These are phyloP conservation scores for Magallana ariakensis DNA, from an alignment of 1,140 invertebrate genomes.

Conservation along the genomic window DNA sequence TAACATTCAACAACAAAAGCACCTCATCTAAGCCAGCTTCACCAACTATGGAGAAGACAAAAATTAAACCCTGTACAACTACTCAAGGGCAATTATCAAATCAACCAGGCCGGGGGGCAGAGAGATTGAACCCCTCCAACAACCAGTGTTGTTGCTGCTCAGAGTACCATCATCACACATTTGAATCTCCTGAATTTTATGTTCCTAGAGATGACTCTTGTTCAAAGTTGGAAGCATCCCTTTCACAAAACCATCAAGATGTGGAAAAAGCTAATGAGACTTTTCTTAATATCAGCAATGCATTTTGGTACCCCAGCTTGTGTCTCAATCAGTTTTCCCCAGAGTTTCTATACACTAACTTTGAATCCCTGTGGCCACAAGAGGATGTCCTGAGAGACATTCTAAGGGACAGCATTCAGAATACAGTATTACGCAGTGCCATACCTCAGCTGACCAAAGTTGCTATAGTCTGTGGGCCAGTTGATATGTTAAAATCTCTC, in stretches of 20 bases:
- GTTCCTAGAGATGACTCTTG: not conserved
- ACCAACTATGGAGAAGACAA: not conserved
- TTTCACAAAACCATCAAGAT: constrained; percentile 40
- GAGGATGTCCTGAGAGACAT: constrained; percentile 55
- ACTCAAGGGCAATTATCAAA: not conserved
- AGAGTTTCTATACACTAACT: constrained; percentile 60
- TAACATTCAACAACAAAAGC: not conserved
- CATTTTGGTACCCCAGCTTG: constrained; percentile 68
- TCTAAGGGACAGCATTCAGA: constrained; percentile 61
- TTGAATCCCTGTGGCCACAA: constrained; percentile 65
- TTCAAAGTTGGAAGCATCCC: constrained; percentile 5
- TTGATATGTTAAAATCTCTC: constrained; percentile 60
- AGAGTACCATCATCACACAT: constrained; percentile 43
- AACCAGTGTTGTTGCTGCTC: constrained; percentile 35
- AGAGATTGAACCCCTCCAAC: not conserved
- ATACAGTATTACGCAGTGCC: constrained; percentile 59
- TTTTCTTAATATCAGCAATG: constrained; percentile 64
- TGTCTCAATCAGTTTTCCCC: constrained; percentile 63
- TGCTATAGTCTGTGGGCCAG: constrained; percentile 63
- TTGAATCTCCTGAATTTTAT: constrained; percentile 42
- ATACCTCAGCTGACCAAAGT: constrained; percentile 65
- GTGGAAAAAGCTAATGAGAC: constrained; percentile 46
- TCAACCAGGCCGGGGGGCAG: not conserved
- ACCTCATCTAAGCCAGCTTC: not conserved
- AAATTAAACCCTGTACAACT: not conserved